Evolutionary conservation across 1,140 invertebrate genomes (phyloP).

Genomic region (Drosophila bifasciata): DNA sequence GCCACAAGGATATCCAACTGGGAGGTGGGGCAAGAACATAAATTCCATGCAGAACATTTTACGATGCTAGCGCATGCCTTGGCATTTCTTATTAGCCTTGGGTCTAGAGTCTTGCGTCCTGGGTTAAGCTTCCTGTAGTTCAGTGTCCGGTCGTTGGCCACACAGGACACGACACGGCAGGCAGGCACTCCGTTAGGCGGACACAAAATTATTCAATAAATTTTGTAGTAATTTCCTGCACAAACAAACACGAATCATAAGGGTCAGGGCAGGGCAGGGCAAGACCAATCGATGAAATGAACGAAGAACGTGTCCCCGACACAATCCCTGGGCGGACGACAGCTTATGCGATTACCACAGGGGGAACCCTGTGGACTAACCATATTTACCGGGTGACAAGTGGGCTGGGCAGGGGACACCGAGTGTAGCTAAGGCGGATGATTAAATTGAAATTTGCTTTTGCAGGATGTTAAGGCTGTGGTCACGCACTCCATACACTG

Average conservation of each 20-base stretch:
- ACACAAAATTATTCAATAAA: conserved; percentile 80
- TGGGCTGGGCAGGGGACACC: neutral
- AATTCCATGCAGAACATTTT: conserved; percentile 72
- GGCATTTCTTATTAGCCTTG: conserved; percentile 75
- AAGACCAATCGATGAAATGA: neutral
- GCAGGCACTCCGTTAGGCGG: conserved; percentile 18
- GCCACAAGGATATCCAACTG: too few relatives aligned
- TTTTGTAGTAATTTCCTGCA: conserved; percentile 80
- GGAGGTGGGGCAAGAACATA: conserved; percentile 39
- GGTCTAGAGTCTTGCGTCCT: neutral
- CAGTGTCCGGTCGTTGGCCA: neutral
- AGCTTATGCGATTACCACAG: conserved; percentile 43
- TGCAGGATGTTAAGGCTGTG: conserved; percentile 98
- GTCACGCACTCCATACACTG: conserved; percentile 99
- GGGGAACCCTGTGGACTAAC: too few relatives aligned
- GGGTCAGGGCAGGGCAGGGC: conserved; percentile 7
- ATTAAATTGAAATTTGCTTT: conserved; percentile 44
- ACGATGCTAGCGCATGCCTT: conserved; percentile 74
- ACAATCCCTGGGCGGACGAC: conserved; percentile 24
- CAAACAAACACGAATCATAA: conserved; percentile 81
- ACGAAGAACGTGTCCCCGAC: conserved; percentile 35
- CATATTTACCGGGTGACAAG: too few relatives aligned
- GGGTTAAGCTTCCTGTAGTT: conserved; percentile 19
- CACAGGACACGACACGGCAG: neutral
- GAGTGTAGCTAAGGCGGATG: neutral